Evolutionary conservation across 2,113 vertebrate species (phyloP), one percentile per base, ranked within the genome.

Genomic region (Pluvianellus socialis): DNA sequence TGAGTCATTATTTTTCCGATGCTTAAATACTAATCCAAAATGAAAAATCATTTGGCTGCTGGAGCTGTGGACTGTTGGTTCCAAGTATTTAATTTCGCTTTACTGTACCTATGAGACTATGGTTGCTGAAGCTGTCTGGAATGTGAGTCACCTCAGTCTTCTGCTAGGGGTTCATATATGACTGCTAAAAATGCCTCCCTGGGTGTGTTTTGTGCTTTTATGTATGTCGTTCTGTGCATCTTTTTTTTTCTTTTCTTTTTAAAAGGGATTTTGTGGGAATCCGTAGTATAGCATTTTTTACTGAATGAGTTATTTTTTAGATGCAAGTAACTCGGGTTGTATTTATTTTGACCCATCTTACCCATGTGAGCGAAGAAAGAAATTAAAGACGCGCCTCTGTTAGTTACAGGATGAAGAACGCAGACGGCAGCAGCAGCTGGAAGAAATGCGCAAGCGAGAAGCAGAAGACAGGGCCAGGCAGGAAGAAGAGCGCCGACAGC

Each of bases 381-480:
- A 42, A 15, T 79, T 95, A 27, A 98, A 85, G 67, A 3, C 28
- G 20, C 5, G 24, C 61, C 77, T 75, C 49, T 83, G 89, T 98
- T 98, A 99, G 99, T 98, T 99, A 96, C 99, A 99, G 99, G 99
- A 99, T 44, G 99, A 99, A 97, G 99, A 99, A 91, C 98, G 99
- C 42, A 97, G 99, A 84, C 98, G 99, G 65, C 99, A 99, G 97
- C 99, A 99, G 81, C 99, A 99, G 61, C 83, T 99, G 97, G 99
- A 99, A 98, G 99, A 99, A 94, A 99, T 99, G 96, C 98, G 99
- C 20, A 98, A 98, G 76, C 98, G 99, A 38, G 99, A 99, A 97
- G 99, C 99, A 1, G 99, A 99, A 83, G 99, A 99, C 52, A 98
- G 99, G 7, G 98, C 97, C 26, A 98, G 98, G 95, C 99, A 99